Evolutionary conservation across 2,113 vertebrate genomes (phyloP).

Genomic region (Seriola aureovittata): DNA sequence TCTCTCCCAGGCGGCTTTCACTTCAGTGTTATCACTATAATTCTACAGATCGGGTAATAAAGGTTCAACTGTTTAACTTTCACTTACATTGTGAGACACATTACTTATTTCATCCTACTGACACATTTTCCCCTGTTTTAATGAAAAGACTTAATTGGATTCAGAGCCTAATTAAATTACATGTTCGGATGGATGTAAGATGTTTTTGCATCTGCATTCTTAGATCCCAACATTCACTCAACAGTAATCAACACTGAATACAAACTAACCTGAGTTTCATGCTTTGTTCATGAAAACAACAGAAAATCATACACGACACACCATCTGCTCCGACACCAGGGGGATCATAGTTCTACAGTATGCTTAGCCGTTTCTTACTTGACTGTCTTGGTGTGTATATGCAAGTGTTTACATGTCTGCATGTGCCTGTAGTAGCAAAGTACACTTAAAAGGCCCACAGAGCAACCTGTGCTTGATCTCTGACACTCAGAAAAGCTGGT

Average conservation of each 20-base stretch:
- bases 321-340: conserved; percentile 42
- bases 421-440: not conserved
- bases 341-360: conserved; percentile 9
- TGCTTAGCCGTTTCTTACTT: not conserved
- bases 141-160: conserved; percentile 1
- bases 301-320: conserved; percentile 9
- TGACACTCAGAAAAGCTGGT: conserved; percentile 2
- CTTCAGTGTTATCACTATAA: not conserved
- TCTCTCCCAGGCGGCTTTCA: not conserved
- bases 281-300: conserved; percentile 40
- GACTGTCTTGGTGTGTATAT: conserved; percentile 11
- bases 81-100: too few relatives aligned
- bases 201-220: conserved; percentile 29
- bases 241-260: conserved; percentile 31
- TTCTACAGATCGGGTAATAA: not conserved
- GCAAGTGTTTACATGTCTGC: conserved; percentile 8
- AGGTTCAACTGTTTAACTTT: too few relatives aligned
- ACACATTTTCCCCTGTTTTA: not conserved
- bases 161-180: conserved; percentile 20
- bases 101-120: too few relatives aligned
- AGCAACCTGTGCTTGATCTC: conserved; percentile 28
- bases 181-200: not conserved
- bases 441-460: conserved; percentile 4
- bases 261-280: conserved; percentile 23
- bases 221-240: conserved; percentile 13